Base-by-base conservation (phyloP, 2,797 vertebrate species). In the Jordanella pulchra region DNA sequence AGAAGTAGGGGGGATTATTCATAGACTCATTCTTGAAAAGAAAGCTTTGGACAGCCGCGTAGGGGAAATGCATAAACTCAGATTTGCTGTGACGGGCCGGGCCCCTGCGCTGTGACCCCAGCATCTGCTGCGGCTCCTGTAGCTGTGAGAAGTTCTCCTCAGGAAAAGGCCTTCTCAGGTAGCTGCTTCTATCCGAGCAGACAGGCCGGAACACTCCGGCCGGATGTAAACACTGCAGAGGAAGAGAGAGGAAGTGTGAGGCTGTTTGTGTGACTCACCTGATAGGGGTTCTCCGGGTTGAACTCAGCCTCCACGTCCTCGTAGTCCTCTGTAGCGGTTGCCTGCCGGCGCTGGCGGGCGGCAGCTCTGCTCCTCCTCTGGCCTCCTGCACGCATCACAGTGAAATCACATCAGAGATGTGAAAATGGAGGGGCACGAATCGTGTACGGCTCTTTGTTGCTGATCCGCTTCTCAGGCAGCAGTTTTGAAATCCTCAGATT, bases 221-320 rank as follows among this genome's bases (percentile, higher is more conserved):
- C 30, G 56, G 65, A 58, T 10, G 14, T 17, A 30, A 77, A 72
- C 65, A 42, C 32, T 2, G 21, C 60, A 14, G 51, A 58, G 28
- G 30, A 68, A 56, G 50, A 50, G 27, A 55, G 27, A 35, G 4
- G 35, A 47, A 2, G 35, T 28, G 73, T 7, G 67, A n/a, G 75
- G 76, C 50, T 69, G 67, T 69, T 39, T 23, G 55, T 6, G 77
- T 90, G 91, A 96, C 96, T 93, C 93, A 97, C 96, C 0, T 97
- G 95, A 71, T 97, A 97, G 39, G 97, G 97, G 82, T 98, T 98
- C 76, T 97, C 95, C 0, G 96, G 96, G 85, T 98, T 98, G 89
- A 94, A 93, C 9, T 90, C 84, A 23, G 92, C 89, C 77, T 89
- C 94, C 54, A 82, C 87, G 21, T 88, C 87, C 75, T 89, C 88